Conservation (phyloP, 1,140 invertebrate genomes). For the Magallana ariakensis region DNA sequence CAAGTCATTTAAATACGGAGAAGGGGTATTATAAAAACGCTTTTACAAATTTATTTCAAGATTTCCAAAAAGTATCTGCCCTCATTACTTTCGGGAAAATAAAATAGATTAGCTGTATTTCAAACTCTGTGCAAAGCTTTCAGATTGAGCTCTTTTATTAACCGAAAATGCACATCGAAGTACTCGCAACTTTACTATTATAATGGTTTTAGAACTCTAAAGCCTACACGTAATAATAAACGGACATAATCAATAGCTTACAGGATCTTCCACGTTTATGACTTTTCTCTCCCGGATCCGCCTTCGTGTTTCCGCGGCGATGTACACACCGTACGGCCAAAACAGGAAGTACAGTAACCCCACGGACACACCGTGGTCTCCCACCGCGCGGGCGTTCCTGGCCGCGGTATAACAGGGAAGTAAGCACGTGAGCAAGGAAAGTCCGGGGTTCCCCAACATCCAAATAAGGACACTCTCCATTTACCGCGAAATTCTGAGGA, state of each 20-base stretch:
- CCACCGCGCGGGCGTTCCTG: conserved; percentile 68
- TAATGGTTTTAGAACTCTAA: too few relatives aligned
- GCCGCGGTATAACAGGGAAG: conserved; percentile 71
- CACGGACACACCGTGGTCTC: conserved; percentile 64
- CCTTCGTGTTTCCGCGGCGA: conserved; percentile 55
- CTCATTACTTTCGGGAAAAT: too few relatives aligned
- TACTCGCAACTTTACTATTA: too few relatives aligned
- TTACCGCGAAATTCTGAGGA: conserved; percentile 12
- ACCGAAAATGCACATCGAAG: too few relatives aligned
- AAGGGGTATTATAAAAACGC: too few relatives aligned
- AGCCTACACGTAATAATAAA: too few relatives aligned
- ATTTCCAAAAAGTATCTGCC: too few relatives aligned
- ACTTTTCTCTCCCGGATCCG: conserved; percentile 65
- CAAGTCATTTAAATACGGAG: too few relatives aligned
- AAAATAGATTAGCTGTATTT: too few relatives aligned
- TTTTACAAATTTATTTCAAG: too few relatives aligned
- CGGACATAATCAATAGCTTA: background rate
- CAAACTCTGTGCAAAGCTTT: too few relatives aligned
- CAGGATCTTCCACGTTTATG: conserved; percentile 58
- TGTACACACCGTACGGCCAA: conserved; percentile 46
- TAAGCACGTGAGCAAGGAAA: conserved; percentile 69
- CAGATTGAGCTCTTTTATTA: too few relatives aligned
- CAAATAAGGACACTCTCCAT: conserved; percentile 48
- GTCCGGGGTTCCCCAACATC: conserved; percentile 67
- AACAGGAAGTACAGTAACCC: conserved; percentile 60